Conservation (phyloP, 2,888 invertebrate species). For the Ophion slaviceki region DNA sequence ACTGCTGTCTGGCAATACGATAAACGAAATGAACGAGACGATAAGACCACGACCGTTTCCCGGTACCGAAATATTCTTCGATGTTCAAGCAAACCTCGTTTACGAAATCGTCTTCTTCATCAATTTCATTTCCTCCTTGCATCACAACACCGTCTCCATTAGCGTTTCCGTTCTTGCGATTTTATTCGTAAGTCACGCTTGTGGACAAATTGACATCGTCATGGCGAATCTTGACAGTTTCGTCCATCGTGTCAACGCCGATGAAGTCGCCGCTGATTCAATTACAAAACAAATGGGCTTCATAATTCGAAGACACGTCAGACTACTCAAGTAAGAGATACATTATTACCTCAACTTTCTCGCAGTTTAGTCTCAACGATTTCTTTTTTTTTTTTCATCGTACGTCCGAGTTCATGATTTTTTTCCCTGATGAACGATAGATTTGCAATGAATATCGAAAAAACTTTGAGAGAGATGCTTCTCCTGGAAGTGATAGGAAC, state of each 20-base stretch:
- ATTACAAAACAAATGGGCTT: slow-evolving; percentile 53
- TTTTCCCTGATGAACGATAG: slow-evolving; percentile 63
- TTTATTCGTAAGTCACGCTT: slow-evolving; percentile 70
- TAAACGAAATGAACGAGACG: slow-evolving; percentile 66
- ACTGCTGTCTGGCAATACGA: slow-evolving; percentile 16
- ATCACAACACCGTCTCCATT: slow-evolving; percentile 60
- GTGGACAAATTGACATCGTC: slow-evolving; percentile 62
- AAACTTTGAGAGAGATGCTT: slow-evolving; percentile 73
- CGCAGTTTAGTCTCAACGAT: not conserved
- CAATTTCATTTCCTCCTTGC: slow-evolving; percentile 59
- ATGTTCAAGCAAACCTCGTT: slow-evolving; percentile 62
- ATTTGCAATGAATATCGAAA: slow-evolving; percentile 70
- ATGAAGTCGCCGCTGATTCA: not conserved
- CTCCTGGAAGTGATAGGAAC: slow-evolving; percentile 76
- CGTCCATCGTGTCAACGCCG: slow-evolving; percentile 16
- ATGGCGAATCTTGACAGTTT: not conserved
- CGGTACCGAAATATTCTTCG: slow-evolving; percentile 70
- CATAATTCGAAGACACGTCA: slow-evolving; percentile 64
- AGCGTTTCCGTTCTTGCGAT: slow-evolving; percentile 68
- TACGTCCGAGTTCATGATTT: not conserved
- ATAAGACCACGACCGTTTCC: slow-evolving; percentile 72
- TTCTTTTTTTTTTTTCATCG: not conserved
- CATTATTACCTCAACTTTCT: not conserved
- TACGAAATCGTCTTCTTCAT: slow-evolving; percentile 68
- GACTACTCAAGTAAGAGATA: slow-evolving; percentile 70